These are phyloP conservation scores for Drosophila chauvacae DNA, from an alignment of 1,140 invertebrate species.

Conservation along the genomic window DNA sequence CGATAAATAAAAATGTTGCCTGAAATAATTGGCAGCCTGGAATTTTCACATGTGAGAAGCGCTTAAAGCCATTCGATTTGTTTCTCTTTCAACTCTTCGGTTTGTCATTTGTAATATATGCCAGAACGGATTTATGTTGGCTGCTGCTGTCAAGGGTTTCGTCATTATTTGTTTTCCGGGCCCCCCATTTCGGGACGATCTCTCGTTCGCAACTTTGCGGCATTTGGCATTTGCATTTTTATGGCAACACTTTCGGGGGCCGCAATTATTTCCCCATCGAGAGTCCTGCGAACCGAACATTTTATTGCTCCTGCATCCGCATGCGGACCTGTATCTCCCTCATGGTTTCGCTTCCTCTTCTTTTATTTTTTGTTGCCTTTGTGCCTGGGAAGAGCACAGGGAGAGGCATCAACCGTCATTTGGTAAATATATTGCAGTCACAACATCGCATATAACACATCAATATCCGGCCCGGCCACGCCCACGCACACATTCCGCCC, in stretches of 20 bases:
- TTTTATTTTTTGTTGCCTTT: background rate
- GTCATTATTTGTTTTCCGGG: constrained; percentile 44
- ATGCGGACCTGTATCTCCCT: constrained; percentile 41
- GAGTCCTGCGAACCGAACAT: constrained; percentile 51
- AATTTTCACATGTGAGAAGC: constrained; percentile 5
- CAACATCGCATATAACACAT: constrained; percentile 58
- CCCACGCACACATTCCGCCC: constrained; percentile 20
- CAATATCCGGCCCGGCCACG: constrained; percentile 42
- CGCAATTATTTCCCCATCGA: constrained; percentile 76
- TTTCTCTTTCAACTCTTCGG: constrained; percentile 22
- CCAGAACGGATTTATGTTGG: constrained; percentile 47
- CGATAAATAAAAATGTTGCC: constrained; percentile 19
- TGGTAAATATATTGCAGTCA: constrained; percentile 59
- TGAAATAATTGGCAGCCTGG: constrained; percentile 2
- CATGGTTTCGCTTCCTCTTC: background rate
- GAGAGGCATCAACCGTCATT: constrained; percentile 58
- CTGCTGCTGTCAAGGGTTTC: constrained; percentile 16
- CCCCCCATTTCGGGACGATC: constrained; percentile 19
- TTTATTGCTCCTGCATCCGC: constrained; percentile 66
- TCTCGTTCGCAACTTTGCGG: constrained; percentile 45
- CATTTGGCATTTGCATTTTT: constrained; percentile 75
- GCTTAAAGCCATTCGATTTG: constrained; percentile 25
- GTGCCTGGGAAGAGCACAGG: background rate
- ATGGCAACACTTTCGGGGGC: constrained; percentile 60
- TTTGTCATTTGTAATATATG: constrained; percentile 40